Percentiles rank a stretch among this genome's conserved stretches.
These are phyloP conservation scores for Drosophila leonis DNA, from an alignment of 2,888 invertebrate genomes.

Conservation along the genomic window DNA sequence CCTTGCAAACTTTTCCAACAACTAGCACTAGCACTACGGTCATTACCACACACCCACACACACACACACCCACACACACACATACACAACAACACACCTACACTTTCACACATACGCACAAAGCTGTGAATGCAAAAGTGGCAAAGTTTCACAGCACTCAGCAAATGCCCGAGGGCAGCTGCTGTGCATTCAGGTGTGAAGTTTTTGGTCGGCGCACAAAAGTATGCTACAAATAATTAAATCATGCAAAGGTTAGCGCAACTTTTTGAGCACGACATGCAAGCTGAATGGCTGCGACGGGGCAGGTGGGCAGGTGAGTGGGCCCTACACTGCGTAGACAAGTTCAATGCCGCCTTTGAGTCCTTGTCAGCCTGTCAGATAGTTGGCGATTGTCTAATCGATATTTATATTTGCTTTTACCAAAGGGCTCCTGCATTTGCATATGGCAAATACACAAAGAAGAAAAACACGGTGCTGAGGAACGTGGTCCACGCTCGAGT, in stretches of 20 bases:
- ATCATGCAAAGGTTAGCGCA: conserved; percentile 73
- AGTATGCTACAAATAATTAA: conserved; percentile 78
- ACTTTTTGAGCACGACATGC: conserved; percentile 54
- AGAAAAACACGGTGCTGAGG: conserved; percentile 9
- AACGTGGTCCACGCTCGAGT: conserved; percentile 22
- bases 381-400: conserved; percentile 73
- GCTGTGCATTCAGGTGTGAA: conserved; percentile 76
- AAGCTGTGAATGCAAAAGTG: conserved; percentile 59
- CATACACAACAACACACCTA: background rate
- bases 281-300: background rate
- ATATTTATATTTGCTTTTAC: conserved; percentile 65
- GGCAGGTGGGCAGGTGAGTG: background rate
- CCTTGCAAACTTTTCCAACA: conserved; percentile 52
- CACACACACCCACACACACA: background rate
- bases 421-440: conserved; percentile 36
- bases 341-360: conserved; percentile 71
- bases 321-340: conserved; percentile 38
- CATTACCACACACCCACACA: conserved; percentile 18
- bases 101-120: conserved; percentile 10
- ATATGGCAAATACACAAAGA: conserved; percentile 27
- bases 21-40: conserved; percentile 24
- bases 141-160: conserved; percentile 66
- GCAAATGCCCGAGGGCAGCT: conserved; percentile 37
- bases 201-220: conserved; percentile 71
- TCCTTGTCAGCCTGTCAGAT: conserved; percentile 70